Conservation (phyloP, 2,888 invertebrate species). For the Julus scanicus region DNA sequence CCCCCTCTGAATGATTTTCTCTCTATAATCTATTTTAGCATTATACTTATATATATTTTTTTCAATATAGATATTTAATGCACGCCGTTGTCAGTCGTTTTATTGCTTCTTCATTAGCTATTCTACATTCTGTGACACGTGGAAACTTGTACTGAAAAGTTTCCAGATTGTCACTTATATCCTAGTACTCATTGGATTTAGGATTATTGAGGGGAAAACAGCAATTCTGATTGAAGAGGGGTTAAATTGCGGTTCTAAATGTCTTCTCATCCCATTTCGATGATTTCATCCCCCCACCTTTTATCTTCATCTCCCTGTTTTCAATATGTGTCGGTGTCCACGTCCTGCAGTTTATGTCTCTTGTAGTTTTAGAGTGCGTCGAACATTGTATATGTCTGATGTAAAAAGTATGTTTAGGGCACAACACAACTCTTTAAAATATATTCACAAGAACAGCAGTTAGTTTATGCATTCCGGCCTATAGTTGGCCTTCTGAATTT, state of each 20-base stretch:
- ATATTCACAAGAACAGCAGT: too few species aligned
- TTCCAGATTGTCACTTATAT: neutral
- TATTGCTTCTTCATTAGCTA: neutral
- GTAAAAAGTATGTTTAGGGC: too few species aligned
- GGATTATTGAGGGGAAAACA: constrained; percentile 26
- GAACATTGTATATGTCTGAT: too few species aligned
- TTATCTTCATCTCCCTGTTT: constrained; percentile 39
- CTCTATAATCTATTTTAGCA: neutral
- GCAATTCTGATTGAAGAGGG: constrained; percentile 30
- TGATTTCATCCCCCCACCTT: neutral
- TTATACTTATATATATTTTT: neutral
- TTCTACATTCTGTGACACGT: neutral
- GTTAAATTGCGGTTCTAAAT: constrained; percentile 21
- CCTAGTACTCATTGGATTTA: neutral
- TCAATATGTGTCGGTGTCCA: neutral
- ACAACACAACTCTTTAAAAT: too few species aligned
- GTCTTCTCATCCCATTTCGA: neutral
- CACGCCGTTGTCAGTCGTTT: neutral
- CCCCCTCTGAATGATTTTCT: neutral
- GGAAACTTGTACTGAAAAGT: neutral
- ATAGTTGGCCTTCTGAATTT: too few species aligned
- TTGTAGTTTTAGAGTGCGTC: neutral
- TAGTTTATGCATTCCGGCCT: too few species aligned
- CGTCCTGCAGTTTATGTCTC: neutral
- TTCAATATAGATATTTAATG: neutral